Base-by-base conservation (phyloP, 1,140 invertebrate species). In the Acromyrmex echinatior region DNA sequence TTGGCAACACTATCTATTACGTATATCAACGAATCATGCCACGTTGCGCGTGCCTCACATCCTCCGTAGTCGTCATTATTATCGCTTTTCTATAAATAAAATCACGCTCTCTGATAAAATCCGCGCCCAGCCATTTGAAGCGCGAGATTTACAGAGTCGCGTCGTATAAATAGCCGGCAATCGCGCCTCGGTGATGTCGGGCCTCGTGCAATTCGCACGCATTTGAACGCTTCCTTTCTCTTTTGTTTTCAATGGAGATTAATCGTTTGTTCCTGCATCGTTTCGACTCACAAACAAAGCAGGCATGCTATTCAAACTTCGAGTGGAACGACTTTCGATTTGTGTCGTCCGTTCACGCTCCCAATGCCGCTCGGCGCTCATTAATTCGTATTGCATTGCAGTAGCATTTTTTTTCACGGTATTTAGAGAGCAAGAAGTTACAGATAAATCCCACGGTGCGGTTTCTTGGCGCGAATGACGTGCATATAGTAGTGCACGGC, bases 101-200 rank as follows among this genome's bases (percentile, higher is more conserved):
- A 90, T 90, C 88, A 74, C 39, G 68, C 60, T 66, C 5, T 25
- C 63, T 58, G 89, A 90, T 90, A 90, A 90, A 90, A 86, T 71
- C 68, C 60, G 58, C 56, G 80, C 66, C 25, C 28, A 79, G 66
- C 76, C 89, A 86, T 90, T 90, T 84, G 81, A 84, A 90, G 79
- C 86, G 65, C 74, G 89, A 87, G 89, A 90, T 90, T 90, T 90
- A 90, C 86, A 74, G 88, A 90, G 85, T 87, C 81, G 76, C 62
- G 79, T 90, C 89, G 89, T 90, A 90, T 90, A 90, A 90, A 90
- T 90, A 90, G 89, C 86, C 89, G 39, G 88, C 89, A 90, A 90
- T 90, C 89, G 89, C 88, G 86, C 63, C 70, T 56, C 73, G 58
- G 86, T 84, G 89, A 90, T 87, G 88, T 87, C 74, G 88, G 18